phyloP scores from a whole-genome alignment of 2,888 invertebrate species.

The Meta bourneti region DNA sequence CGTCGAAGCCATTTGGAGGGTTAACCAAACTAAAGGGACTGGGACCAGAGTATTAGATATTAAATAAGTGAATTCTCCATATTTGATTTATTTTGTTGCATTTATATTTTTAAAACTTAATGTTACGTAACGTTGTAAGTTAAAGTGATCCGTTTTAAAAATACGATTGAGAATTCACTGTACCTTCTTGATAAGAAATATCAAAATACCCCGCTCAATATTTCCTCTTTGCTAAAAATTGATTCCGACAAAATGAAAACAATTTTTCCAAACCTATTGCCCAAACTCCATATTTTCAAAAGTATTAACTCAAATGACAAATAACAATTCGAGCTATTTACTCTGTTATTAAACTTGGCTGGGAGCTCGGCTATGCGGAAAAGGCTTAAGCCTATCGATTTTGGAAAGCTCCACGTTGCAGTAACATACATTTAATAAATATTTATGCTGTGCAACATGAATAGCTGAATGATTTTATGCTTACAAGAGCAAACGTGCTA shows the following conservation, averaged over 20 bases:
- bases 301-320: not conserved
- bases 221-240: not conserved
- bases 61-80: too few relatives aligned
- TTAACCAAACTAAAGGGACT: too few relatives aligned
- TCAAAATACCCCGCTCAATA: not conserved
- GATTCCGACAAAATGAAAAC: not conserved
- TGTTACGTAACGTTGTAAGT: too few relatives aligned
- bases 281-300: not conserved
- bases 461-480: constrained; percentile 23
- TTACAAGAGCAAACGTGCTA: constrained; percentile 40
- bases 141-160: too few relatives aligned
- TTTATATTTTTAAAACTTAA: too few relatives aligned
- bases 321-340: not conserved
- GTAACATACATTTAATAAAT: constrained; percentile 1
- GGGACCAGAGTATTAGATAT: too few relatives aligned
- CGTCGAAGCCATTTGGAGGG: too few relatives aligned
- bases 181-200: not conserved
- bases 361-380: not conserved
- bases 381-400: not conserved
- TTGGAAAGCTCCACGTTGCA: not conserved
- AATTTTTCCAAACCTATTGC: not conserved
- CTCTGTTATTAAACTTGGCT: not conserved
- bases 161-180: too few relatives aligned
- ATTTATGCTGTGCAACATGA: constrained; percentile 16
- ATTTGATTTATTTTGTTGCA: too few relatives aligned